Evolutionary conservation across 1,140 invertebrate genomes (phyloP), one percentile per base, ranked within the genome.

Genomic region (Lerema accius): DNA sequence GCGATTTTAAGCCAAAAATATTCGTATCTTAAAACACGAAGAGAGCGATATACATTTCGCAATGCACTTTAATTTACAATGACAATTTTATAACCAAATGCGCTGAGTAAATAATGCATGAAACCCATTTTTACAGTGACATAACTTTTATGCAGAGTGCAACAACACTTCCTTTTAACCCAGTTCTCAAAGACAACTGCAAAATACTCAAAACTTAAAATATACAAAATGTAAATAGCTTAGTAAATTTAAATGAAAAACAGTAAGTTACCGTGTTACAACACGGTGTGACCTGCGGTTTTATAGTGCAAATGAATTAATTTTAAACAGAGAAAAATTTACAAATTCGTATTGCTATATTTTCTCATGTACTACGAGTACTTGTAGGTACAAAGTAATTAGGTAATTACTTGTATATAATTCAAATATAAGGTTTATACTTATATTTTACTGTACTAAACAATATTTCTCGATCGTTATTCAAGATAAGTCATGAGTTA

Each of bases 11-110:
- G 55, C 55, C 55, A 58, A 45, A 55, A 56, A 56, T 56, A 43
- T 43, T 56, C 53, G 40, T 56, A 56, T 56, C 39, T 56, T 56
- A 28, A 55, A 55, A 45, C 40, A 56, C 19, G 42, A 56, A 56
- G 39, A 56, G 40, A 50, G 14, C 53, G 40, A 45, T 42, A 45
- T 45, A 39, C 23, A 56, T 56, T 56, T 14, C n/a, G 39, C 53
- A 43, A 43, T 56, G 53, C 40, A 45, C 53, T 56, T 56, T 55
- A 55, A 55, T 55, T 55, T 55, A 55, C 37, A 55, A 55, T 43
- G 51, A 55, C 51, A 55, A 55, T 55, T 42, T 55, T 55, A 43
- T 55, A 56, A 43, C 53, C 53, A 56, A 56, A 56, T 56, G 53
- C 53, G 53, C 53, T 10, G 53, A 42, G 40, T 56, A 56, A 56